Conservation (phyloP, 2,797 vertebrate species). For the Thaleichthys pacificus region DNA sequence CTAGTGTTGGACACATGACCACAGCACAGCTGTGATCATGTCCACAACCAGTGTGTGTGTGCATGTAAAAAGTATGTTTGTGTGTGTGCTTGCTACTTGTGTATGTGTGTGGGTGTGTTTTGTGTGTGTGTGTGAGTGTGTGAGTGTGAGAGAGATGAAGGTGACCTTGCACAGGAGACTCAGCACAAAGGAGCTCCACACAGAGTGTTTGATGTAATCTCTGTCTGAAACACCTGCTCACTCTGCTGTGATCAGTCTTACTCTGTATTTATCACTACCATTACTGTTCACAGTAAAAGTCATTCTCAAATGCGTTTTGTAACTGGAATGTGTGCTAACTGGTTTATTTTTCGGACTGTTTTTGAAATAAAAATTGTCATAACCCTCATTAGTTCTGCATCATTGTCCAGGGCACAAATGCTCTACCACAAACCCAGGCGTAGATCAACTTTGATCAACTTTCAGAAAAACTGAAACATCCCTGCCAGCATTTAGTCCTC, state of each 20-base stretch:
- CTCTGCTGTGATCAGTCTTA: not conserved
- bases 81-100: conserved; percentile 7
- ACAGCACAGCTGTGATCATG: not conserved
- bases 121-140: conserved; percentile 22
- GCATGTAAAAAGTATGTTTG: conserved; percentile 5
- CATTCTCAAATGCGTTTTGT: conserved; percentile 49
- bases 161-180: conserved; percentile 54
- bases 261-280: not conserved
- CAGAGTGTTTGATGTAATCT: conserved; percentile 1
- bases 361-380: conserved; percentile 60
- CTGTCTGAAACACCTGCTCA: not conserved
- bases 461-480: too few species aligned
- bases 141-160: not conserved
- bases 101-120: conserved; percentile 17
- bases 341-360: conserved; percentile 65
- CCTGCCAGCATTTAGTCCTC: too few species aligned
- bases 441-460: not conserved
- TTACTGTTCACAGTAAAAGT: conserved; percentile 25
- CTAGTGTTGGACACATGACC: not conserved
- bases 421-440: not conserved
- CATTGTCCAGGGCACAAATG: not conserved
- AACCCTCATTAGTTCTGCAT: conserved; percentile 18
- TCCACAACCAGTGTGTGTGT: not conserved
- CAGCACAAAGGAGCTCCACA: conserved; percentile 35
- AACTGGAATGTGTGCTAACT: conserved; percentile 61